phyloP scores from a whole-genome alignment of 1,140 invertebrate species.

The Nephila pilipes region DNA sequence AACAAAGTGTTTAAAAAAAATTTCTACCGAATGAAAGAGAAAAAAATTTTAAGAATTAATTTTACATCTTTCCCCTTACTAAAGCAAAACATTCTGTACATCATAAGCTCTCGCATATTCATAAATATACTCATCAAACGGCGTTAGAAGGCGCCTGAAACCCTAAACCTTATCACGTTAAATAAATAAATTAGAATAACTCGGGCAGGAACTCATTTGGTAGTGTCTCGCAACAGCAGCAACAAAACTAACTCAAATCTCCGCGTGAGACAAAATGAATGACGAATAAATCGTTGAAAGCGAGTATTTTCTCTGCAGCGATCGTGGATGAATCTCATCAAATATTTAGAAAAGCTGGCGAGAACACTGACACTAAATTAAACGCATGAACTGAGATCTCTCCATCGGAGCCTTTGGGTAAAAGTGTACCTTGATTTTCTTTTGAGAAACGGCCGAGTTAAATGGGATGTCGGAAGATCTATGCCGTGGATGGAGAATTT shows the following conservation, averaged over 20 bases:
- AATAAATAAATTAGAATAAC: no score
- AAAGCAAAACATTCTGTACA: no score
- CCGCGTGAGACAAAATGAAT: not conserved
- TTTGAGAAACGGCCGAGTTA: not conserved
- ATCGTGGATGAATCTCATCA: constrained; percentile 6
- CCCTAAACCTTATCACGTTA: no score
- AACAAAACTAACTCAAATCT: not conserved
- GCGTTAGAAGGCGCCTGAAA: no score
- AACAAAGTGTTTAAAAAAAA: no score
- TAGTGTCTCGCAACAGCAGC: not conserved
- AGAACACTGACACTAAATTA: constrained; percentile 14
- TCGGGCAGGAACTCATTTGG: no score
- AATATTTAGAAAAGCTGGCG: constrained; percentile 1
- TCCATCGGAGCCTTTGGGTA: not conserved
- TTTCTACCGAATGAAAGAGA: no score
- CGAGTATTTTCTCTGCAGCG: not conserved
- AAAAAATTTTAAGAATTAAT: no score
- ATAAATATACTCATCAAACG: no score
- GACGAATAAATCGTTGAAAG: constrained; percentile 2
- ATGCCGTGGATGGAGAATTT: not conserved
- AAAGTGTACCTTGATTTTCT: not conserved
- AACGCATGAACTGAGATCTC: not conserved
- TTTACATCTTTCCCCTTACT: no score
- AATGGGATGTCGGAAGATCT: not conserved
- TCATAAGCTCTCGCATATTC: no score